Evolutionary conservation across 1,140 invertebrate genomes (phyloP).

Genomic region (Grapholita molesta): DNA sequence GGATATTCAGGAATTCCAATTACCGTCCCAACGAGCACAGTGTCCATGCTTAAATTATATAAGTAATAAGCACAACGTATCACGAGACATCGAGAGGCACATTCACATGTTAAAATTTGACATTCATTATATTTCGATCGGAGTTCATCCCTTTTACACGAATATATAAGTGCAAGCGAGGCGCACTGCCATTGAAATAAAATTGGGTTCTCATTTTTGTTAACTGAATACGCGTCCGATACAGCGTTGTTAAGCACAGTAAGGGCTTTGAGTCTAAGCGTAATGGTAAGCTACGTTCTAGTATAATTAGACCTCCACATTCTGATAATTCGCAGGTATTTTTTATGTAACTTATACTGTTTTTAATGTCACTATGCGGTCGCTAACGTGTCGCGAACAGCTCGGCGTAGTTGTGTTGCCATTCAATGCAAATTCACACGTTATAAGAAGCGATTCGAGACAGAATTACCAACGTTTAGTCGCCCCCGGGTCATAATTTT

Average conservation of each 20-base stretch:
- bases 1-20: conserved; percentile 9
- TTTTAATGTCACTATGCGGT: background rate
- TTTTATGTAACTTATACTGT: background rate
- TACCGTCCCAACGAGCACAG: background rate
- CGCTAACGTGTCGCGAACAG: background rate
- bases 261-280: background rate
- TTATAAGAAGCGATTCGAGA: conserved; percentile 67
- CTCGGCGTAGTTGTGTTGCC: conserved; percentile 41
- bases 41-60: background rate
- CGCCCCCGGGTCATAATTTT: conserved; percentile 70
- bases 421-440: conserved; percentile 74
- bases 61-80: background rate
- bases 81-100: background rate
- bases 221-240: background rate
- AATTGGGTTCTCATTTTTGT: background rate
- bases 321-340: background rate
- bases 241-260: background rate
- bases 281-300: background rate
- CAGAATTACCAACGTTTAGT: conserved; percentile 74
- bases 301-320: background rate
- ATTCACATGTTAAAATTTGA: background rate
- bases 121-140: background rate
- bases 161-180: background rate
- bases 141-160: background rate
- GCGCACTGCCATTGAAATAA: background rate